Evolutionary conservation across 2,888 invertebrate species (phyloP).

Genomic region (Drosophila neonasuta): DNA sequence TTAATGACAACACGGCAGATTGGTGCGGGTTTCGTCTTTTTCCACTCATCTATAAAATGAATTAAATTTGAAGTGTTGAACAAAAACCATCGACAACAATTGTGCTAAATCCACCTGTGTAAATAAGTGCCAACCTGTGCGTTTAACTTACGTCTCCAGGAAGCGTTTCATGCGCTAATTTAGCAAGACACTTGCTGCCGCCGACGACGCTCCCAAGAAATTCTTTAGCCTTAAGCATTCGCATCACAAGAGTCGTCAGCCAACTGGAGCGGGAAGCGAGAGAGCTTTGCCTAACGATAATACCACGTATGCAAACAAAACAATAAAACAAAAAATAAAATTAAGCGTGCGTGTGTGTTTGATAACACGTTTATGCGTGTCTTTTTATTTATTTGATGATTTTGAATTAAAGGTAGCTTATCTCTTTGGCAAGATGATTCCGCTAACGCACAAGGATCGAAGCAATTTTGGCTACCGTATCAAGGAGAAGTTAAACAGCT

Average conservation of each 20-base stretch:
- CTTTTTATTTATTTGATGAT: not conserved
- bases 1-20: conserved; percentile 73
- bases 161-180: conserved; percentile 48
- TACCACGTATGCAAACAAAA: conserved; percentile 81
- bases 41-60: conserved; percentile 54
- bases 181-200: conserved; percentile 41
- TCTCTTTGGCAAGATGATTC: conserved; percentile 68
- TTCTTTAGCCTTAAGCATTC: conserved; percentile 41
- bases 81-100: conserved; percentile 33
- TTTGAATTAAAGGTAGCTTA: conserved; percentile 3
- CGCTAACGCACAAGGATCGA: conserved; percentile 90
- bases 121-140: conserved; percentile 40
- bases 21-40: conserved; percentile 46
- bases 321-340: not conserved
- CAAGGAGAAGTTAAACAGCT: conserved; percentile 89
- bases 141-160: conserved; percentile 39
- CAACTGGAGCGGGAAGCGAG: conserved; percentile 45
- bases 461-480: conserved; percentile 86
- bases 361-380: conserved; percentile 40
- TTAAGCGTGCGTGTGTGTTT: not conserved
- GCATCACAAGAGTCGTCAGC: conserved; percentile 16
- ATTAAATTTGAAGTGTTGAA: conserved; percentile 59
- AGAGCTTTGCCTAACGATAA: conserved; percentile 62
- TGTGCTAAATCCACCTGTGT: conserved; percentile 49
- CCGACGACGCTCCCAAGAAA: conserved; percentile 36